phyloP scores from a whole-genome alignment of 2,888 invertebrate species.

The Tridacna crocea region DNA sequence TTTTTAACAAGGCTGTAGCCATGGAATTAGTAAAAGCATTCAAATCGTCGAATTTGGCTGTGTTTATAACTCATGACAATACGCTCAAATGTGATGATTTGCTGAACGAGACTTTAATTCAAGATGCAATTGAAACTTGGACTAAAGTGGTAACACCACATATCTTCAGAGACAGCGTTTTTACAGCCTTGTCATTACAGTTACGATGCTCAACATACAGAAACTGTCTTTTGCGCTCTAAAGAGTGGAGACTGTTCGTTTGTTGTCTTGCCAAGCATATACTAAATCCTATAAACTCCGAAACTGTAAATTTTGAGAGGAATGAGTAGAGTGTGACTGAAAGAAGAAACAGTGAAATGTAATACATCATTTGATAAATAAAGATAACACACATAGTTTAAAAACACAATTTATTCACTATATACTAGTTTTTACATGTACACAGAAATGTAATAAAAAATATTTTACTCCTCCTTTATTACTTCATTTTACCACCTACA shows the following conservation, averaged over 20 bases:
- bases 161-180: neutral
- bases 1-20: neutral
- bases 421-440: neutral
- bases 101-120: conserved; percentile 3
- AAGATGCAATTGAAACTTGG: conserved; percentile 1
- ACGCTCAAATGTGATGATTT: neutral
- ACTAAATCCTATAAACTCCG: neutral
- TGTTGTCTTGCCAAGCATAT: neutral
- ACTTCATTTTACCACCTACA: too few relatives aligned
- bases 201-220: neutral
- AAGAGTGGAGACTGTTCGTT: neutral
- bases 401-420: too few relatives aligned
- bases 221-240: neutral
- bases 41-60: neutral
- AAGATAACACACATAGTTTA: too few relatives aligned
- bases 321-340: neutral
- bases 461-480: too few relatives aligned
- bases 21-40: neutral
- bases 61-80: neutral
- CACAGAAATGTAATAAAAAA: neutral
- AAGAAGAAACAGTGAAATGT: too few relatives aligned
- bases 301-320: neutral
- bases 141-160: neutral
- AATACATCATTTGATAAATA: too few relatives aligned
- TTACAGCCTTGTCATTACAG: conserved; percentile 1